A percentile compares a stretch with the other conserved stretches of the same genome.
Conservation (phyloP, 1,140 invertebrate genomes). For the Trichonephila clavipes region DNA sequence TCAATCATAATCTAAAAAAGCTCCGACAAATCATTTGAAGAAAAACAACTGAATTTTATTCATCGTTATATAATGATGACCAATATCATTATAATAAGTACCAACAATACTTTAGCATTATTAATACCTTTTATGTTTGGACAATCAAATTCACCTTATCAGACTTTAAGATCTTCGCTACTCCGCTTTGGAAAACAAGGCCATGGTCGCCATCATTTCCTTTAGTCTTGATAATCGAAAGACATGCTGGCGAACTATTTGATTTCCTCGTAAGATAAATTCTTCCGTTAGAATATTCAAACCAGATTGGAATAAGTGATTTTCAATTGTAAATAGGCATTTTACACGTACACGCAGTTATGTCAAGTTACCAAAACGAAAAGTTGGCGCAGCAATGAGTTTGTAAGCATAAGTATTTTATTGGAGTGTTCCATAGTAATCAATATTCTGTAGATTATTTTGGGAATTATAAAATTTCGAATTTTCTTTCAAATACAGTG, state of each 20-base stretch:
- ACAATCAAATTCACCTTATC: constrained; percentile 33
- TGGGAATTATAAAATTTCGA: too few relatives aligned
- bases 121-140: constrained; percentile 12
- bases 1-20: too few relatives aligned
- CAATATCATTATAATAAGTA: not conserved
- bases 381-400: too few relatives aligned
- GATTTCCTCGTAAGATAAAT: constrained; percentile 49
- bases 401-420: too few relatives aligned
- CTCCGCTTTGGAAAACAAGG: constrained; percentile 17
- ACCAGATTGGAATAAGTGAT: not conserved
- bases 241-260: not conserved
- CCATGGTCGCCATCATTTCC: constrained; percentile 41
- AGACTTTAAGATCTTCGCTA: not conserved
- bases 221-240: not conserved
- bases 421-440: too few relatives aligned
- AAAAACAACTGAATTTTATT: not conserved
- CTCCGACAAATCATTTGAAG: not conserved
- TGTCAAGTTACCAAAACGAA: too few relatives aligned
- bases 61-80: not conserved
- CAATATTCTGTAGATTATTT: too few relatives aligned
- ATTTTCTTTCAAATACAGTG: too few relatives aligned
- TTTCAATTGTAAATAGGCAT: not conserved
- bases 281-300: not conserved
- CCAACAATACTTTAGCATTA: not conserved
- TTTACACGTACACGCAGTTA: not conserved